phyloP scores from a whole-genome alignment of 2,888 invertebrate species.

The Dicyrtomina minuta region DNA sequence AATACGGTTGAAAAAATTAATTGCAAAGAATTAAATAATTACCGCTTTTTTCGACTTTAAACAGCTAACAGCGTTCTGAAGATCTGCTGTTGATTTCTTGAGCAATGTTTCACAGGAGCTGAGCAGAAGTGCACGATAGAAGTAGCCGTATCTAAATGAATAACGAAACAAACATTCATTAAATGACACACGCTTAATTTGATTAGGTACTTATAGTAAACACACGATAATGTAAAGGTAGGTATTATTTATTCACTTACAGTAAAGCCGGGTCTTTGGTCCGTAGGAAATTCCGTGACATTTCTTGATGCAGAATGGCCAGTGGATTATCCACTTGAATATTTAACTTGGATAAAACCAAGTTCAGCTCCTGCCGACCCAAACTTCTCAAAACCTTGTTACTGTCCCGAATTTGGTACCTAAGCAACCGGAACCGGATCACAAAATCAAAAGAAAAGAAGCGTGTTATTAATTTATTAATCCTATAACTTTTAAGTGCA shows the following conservation, averaged over 20 bases:
- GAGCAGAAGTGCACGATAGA: constrained; percentile 14
- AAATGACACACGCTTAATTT: not conserved
- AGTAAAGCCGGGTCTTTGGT: constrained; percentile 63
- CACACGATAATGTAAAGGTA: no score
- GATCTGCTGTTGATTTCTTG: not conserved
- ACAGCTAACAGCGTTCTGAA: not conserved
- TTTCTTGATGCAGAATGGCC: constrained; percentile 90
- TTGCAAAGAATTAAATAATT: no score
- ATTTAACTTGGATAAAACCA: constrained; percentile 71
- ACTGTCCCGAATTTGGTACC: constrained; percentile 38
- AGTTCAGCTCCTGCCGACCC: constrained; percentile 64
- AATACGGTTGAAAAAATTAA: no score
- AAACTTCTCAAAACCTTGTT: constrained; percentile 32
- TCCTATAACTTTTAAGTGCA: no score
- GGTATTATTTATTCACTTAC: constrained; percentile 63
- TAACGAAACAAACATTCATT: constrained; percentile 1
- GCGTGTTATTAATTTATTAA: no score
- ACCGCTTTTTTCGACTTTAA: not conserved
- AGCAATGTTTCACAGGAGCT: constrained; percentile 9
- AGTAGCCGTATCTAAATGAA: not conserved
- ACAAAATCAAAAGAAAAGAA: no score
- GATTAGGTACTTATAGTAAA: no score
- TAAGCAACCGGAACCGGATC: constrained; percentile 38
- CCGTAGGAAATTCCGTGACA: constrained; percentile 79
- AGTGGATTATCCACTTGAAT: constrained; percentile 95